Evolutionary conservation across 92 coral and sea anemone genomes (phyloP), one percentile per base, ranked within the genome.

Genomic region (Phymanthus crucifer): DNA sequence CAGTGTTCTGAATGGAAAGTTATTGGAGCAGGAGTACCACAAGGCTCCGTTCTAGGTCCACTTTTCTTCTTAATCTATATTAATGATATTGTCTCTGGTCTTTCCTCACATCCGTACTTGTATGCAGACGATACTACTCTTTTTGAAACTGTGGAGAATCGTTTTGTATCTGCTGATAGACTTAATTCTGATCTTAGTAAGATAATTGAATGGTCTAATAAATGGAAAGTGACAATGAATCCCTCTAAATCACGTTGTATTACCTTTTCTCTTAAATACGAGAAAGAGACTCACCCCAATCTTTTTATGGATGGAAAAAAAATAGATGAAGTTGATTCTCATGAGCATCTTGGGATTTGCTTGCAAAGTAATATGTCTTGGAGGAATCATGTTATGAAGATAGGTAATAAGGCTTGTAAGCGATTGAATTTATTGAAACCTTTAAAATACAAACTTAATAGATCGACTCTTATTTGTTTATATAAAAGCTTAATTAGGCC

Each of bases 341-440:
- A 80, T 80, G 34, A 10, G 7, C 85, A 86, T 86, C 75, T 85
- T 40, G 89, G 85, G 11, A 26, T 85, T 35, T 79, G 76, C 26
- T 40, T 83, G 32, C 32, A 48, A 34, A 61, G 46, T 37, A 75
- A 75, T 32, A 69, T 80, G 79, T 86, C 85, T 54, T 86, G 85
- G 85, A 57, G 33, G 10, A 46, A 34, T 21, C 83, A 86, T 52
- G 50, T 79, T 24, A 14, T 45, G 26, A 32, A 58, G n/a, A 68
- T 80, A 24, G 38, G 50, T 40, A 31, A 75, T 33, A 86, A 81
- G 70, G 86, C 86, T 34, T 81, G 40, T 66, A 81, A 75, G 52
- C 66, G 86, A 21, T 33, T 81, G 35, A 74, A 76, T 40, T 40
- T 86, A 65, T 26, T n/a, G n/a, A n/a, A n/a, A n/a, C n/a, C n/a